These are phyloP conservation scores for Tetragonisca angustula DNA, from an alignment of 2,888 invertebrate species.

Conservation along the genomic window DNA sequence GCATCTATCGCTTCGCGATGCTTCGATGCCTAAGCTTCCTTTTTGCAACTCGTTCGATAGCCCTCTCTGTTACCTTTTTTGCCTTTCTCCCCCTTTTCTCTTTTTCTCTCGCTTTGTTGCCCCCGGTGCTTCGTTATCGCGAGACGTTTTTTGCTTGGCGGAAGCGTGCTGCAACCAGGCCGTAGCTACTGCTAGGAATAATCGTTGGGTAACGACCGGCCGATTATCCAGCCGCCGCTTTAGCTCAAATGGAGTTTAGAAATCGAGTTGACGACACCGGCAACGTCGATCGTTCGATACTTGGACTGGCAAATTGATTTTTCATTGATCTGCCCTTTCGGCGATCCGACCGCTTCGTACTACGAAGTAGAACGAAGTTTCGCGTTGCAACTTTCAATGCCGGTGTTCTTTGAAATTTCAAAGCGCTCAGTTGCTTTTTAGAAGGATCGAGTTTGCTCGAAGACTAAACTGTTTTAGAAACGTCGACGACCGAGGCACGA, in stretches of 20 bases:
- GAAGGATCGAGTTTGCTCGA: not conserved
- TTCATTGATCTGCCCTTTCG: not conserved
- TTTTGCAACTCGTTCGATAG: constrained; percentile 14
- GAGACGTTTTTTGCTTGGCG: not conserved
- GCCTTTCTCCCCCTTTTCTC: not conserved
- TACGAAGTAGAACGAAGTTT: not conserved
- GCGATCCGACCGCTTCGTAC: too few species aligned
- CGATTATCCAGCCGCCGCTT: not conserved
- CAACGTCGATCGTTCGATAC: not conserved
- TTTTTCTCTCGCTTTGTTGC: constrained; percentile 1
- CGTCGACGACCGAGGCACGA: not conserved
- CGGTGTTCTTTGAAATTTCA: not conserved
- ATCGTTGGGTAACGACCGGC: not conserved
- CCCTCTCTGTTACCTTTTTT: not conserved
- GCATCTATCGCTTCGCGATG: constrained; percentile 1
- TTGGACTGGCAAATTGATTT: not conserved
- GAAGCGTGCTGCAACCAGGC: not conserved
- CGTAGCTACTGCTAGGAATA: not conserved
- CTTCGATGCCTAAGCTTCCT: constrained; percentile 16
- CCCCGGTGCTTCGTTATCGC: constrained; percentile 19
- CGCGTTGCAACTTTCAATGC: not conserved
- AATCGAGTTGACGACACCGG: not conserved
- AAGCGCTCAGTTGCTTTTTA: not conserved
- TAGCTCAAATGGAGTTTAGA: not conserved
- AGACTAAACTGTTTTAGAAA: not conserved